Evolutionary conservation across 2,113 vertebrate genomes (phyloP), one percentile per base, ranked within the genome.

Genomic region (Clarias batrachus): DNA sequence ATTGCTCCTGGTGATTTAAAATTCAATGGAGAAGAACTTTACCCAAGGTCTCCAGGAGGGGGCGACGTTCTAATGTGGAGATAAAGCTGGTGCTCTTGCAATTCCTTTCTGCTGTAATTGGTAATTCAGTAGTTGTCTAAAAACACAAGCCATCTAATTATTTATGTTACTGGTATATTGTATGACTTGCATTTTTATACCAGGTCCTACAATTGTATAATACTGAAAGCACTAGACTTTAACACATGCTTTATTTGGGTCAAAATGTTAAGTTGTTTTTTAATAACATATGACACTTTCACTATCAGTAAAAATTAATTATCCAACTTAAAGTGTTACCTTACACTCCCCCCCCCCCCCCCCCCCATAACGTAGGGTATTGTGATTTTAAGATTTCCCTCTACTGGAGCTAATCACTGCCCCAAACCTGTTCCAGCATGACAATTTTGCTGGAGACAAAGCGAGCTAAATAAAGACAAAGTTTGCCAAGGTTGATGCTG

Each of bases 31-130:
- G 94, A 94, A 83, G 94, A 96, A 87, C 93, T 95, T 57, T 95
- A 94, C 92, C 93, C 33, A 92, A 86, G 3, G 92, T 95, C 90
- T 89, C 78, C 94, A 94, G 83, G 84, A 94, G 91, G 84, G 95
- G 95, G 84, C 93, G 93, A 86, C 89, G 95, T 30, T 93, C 93
- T 0, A 93, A 94, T 70, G 82, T 93, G 86, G 93, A 95, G 89
- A 91, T 92, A 90, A 95, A 93, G 86, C 89, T 94, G 2, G 91
- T 94, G 73, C 95, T 96, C n/a, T 92, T 92, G 4, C 95, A 95
- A 89, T 86, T 96, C 23, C 66, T 95, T 56, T 93, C 95, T 25
- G 95, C 95, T 27, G 92, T 95, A 21, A 93, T 91, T 87, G 16
- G 48, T 48, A 48, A 7, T 48, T 48, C 48, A 30, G 92, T 95